Evolutionary conservation across 2,113 vertebrate species (phyloP), one percentile per base, ranked within the genome.

Genomic region (Myrmecophaga tridactyla): DNA sequence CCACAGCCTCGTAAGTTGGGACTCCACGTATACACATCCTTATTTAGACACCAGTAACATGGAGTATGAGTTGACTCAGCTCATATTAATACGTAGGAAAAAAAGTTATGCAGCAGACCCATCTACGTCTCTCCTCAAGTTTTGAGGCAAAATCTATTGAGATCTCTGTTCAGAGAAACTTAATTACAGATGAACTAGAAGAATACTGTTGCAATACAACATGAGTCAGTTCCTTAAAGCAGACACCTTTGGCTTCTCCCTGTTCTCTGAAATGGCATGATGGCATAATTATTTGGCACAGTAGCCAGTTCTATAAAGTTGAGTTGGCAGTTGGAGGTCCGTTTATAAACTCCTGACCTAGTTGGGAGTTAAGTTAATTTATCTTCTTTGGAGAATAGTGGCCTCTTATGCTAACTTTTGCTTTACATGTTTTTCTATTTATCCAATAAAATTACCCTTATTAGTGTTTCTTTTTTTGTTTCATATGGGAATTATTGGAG

Each of bases 31-130:
- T 65, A 13, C 0, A 1, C 3, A 0, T 27, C 18, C n/a, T 51
- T 3, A 15, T 14, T 12, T 31, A 11, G 8, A 51, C 21, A 29
- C 6, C 46, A 0, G 6, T 2, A 12, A 1, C 1, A 0, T 15
- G 3, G 31, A 21, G 29, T 9, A 34, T 0, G 20, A 6, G 36
- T 3, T 60, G 25, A 4, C 23, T 43, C 13, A n/a, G 11, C 21
- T 3, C 1, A 5, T 0, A 2, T 63, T 2, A 4, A 14, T 7
- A 18, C 2, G 6, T 7, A 15, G 15, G 29, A 25, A 51, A n/a
- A 6, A 39, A 56, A 18, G 53, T 20, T 56, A 56, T 56, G 13
- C 41, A 31, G 8, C 25, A 76, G 14, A 31, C 3, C 48, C 34
- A 2, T 6, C 6, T 8, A 9, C 62, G 6, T 17, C 20, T 2